These are phyloP conservation scores for pig (Sus scrofa) DNA, from an alignment of 2,113 vertebrate genomes.

Conservation along the genomic window DNA sequence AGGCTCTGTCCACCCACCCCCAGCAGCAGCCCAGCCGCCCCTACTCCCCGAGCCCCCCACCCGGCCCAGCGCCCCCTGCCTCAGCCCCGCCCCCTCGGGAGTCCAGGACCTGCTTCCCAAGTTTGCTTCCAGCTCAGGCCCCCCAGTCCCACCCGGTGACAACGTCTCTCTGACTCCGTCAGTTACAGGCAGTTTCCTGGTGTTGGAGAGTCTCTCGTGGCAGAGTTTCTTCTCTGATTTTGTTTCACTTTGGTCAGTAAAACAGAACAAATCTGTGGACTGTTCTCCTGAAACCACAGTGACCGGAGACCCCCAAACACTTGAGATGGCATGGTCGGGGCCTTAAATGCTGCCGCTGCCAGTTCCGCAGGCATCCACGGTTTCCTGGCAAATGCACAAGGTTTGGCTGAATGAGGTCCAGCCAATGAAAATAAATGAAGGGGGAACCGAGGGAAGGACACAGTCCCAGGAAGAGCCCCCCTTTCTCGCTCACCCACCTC, in stretches of 20 bases:
- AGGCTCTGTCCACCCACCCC: too few species aligned
- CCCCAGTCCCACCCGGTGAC: neutral
- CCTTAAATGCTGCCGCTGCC: neutral
- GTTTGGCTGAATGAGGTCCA: neutral
- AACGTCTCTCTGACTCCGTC: neutral
- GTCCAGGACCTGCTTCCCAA: neutral
- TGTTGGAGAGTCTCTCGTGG: neutral
- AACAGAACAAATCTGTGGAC: neutral
- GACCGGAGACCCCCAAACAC: neutral
- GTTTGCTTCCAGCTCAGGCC: neutral
- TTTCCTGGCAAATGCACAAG: neutral
- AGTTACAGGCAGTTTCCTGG: neutral
- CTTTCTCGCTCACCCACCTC: neutral
- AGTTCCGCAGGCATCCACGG: neutral
- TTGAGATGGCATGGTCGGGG: neutral
- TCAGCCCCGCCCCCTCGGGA: neutral
- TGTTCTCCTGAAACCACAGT: neutral
- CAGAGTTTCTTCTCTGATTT: neutral
- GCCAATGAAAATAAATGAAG: neutral
- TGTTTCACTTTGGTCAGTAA: neutral
- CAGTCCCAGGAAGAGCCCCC: neutral
- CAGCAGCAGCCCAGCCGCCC: too few species aligned
- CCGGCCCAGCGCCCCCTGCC: neutral
- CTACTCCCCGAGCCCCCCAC: fast-evolving
- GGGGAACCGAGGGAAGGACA: neutral